Evolutionary conservation across 2,888 invertebrate genomes (phyloP), one percentile per base, ranked within the genome.

Genomic region (Bruchidius siliquastri): DNA sequence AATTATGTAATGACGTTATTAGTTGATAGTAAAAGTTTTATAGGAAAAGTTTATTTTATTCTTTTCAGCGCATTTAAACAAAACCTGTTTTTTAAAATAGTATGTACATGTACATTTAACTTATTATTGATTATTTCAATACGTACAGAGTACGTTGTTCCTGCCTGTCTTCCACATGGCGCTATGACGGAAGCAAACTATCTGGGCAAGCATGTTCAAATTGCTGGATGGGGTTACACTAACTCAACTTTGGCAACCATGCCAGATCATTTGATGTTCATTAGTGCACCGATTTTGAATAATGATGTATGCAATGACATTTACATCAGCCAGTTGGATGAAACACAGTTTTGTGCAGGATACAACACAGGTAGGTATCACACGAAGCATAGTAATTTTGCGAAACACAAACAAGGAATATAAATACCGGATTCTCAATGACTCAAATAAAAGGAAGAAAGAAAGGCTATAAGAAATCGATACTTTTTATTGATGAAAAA

Each of bases 161-260:
- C 91, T 13, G 88, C 91, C 74, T 92, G 91, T 78, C 82, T 91
- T 70, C 88, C 90, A 8, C 84, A 83, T 8, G 85, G 83, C 0
- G 83, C 87, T 13, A 84, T 88, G 26, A 75, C 87, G 69, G 77
- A 69, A 0, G 83, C 84, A 68, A 76, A 87, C 22, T 82, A 81
- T 10, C 26, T 87, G 0, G 88, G 88, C 0, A 86, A 88, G 32
- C 78, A 78, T 2, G 87, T 88, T 21, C 89, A 87, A 67, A 90
- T 90, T 0, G 90, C 91, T 0, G 88, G 88, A 6, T 88, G 87
- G 88, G 88, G 88, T 10, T 71, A 82, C n/a, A 72, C 71, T 6
- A 77, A 83, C 72, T 71, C 79, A 8, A 69, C 80, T 22, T 73
- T 78, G 2, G 81, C 79, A 20, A 79, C 78, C 49, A 22, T 78